Evolutionary conservation across 2,797 vertebrate species (phyloP), one percentile per base, ranked within the genome.

Genomic region (Sebastes cheni): DNA sequence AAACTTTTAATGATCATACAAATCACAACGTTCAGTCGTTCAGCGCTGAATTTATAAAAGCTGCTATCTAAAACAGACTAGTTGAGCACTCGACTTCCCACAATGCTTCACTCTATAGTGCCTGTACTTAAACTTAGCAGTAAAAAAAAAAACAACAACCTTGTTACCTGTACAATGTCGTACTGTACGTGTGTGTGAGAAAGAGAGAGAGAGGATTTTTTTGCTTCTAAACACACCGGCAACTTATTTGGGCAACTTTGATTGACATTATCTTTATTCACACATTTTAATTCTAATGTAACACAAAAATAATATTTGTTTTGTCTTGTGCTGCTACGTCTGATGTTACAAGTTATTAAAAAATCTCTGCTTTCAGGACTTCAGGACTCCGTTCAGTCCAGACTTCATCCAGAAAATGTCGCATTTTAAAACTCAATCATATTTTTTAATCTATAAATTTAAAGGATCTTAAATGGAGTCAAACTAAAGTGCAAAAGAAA

Each of bases 81-180:
- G 55, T 65, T 27, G 39, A 88, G 68, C 46, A 70, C 79, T 89
- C 70, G 25, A 59, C 13, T 0, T 82, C 87, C 85, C 90, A 89
- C 74, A 84, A 90, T 86, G 91, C 90, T 91, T 92, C 88, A 89
- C 85, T 92, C 85, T 86, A 54, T 81, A 83, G 90, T 90, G 92
- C 89, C 91, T 92, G 84, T 85, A 76, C 54, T 71, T 75, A 67
- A 75, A 75, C 22, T 60, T 72, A 74, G 75, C 70, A 54, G 79
- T 71, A 66, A 70, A 75, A 67, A 54, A 23, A 67, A 46, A 12
- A 12, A 27, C 36, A 60, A 29, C 56, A 67, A 68, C 62, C 29
- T 22, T 68, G 67, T 77, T 80, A 78, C 62, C 68, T 79, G 89
- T 86, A 72, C 9, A 1, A 27, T 81, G 83, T 87, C 12, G 30